These are phyloP conservation scores for Hirudinaria manillensis DNA, from an alignment of 2,888 invertebrate species.

Conservation along the genomic window DNA sequence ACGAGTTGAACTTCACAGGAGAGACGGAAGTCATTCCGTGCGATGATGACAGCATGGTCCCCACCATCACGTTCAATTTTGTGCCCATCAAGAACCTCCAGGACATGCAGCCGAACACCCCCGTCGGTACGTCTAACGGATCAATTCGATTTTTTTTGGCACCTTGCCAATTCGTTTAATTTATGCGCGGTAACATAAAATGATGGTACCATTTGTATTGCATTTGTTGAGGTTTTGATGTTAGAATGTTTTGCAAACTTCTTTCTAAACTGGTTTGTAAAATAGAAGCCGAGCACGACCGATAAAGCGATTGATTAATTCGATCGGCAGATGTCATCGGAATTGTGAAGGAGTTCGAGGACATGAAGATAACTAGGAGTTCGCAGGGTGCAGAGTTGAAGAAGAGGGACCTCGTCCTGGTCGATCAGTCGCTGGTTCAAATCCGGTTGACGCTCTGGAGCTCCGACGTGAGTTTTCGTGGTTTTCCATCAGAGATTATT, in stretches of 20 bases:
- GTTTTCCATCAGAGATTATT: not conserved
- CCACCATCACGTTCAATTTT: slow-evolving; percentile 72
- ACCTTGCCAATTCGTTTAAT: not conserved
- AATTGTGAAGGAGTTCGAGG: slow-evolving; percentile 69
- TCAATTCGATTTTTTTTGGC: not conserved
- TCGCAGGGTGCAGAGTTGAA: slow-evolving; percentile 74
- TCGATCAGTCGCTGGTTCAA: slow-evolving; percentile 75
- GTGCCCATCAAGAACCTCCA: slow-evolving; percentile 69
- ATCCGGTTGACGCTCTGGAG: slow-evolving; percentile 86
- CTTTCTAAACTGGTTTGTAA: not conserved
- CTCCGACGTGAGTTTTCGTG: slow-evolving; percentile 55
- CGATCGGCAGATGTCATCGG: slow-evolving; percentile 74
- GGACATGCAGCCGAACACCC: slow-evolving; percentile 62
- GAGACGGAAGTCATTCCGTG: slow-evolving; percentile 61
- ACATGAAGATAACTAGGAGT: slow-evolving; percentile 68
- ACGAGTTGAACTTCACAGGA: slow-evolving; percentile 80
- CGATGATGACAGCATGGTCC: slow-evolving; percentile 61
- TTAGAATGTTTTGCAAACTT: not conserved
- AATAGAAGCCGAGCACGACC: too few species aligned
- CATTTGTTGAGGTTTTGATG: not conserved
- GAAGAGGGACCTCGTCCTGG: slow-evolving; percentile 79
- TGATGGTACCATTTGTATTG: too few species aligned
- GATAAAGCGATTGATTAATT: not conserved
- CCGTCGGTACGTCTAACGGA: slow-evolving; percentile 62
- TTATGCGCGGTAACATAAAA: too few species aligned